These are phyloP conservation scores for Habropoda laboriosa DNA, from an alignment of 1,140 invertebrate genomes.

Conservation along the genomic window DNA sequence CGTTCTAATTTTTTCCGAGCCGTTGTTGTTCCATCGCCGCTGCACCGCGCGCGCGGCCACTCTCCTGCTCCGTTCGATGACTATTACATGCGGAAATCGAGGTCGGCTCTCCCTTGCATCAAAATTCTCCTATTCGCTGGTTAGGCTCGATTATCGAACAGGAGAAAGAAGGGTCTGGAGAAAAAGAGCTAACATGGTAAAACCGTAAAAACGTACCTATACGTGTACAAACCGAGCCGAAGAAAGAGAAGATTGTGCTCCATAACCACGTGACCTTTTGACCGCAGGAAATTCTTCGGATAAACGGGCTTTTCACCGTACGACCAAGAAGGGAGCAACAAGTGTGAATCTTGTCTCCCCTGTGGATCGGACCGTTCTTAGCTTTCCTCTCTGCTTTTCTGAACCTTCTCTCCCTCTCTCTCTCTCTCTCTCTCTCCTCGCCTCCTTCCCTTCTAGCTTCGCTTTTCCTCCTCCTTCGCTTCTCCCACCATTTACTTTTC, in stretches of 20 bases:
- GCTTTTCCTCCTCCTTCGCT: too few species aligned
- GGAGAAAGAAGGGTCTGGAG: too few species aligned
- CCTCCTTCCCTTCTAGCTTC: too few species aligned
- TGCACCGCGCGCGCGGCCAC: not conserved
- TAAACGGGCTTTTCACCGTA: slow-evolving; percentile 56
- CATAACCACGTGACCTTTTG: slow-evolving; percentile 36
- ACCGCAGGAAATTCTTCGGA: slow-evolving; percentile 51
- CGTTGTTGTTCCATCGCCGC: too few species aligned
- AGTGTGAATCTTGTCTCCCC: slow-evolving; percentile 64
- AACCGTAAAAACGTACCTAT: too few species aligned
- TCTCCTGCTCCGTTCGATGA: not conserved
- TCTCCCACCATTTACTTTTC: not conserved
- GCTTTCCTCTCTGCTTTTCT: slow-evolving; percentile 32
- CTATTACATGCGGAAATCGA: too few species aligned
- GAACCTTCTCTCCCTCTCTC: not conserved
- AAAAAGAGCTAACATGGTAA: too few species aligned
- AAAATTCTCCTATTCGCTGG: too few species aligned
- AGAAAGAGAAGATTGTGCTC: not conserved
- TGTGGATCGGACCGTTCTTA: slow-evolving; percentile 44
- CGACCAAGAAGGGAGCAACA: slow-evolving; percentile 68
- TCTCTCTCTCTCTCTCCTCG: not conserved
- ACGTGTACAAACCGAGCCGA: too few species aligned
- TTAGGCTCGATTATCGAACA: too few species aligned
- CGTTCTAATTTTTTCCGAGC: slow-evolving; percentile 7
- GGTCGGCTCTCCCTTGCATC: too few species aligned